Evolutionary conservation across 1,140 invertebrate genomes (phyloP).

Genomic region (Saccostrea echinata): DNA sequence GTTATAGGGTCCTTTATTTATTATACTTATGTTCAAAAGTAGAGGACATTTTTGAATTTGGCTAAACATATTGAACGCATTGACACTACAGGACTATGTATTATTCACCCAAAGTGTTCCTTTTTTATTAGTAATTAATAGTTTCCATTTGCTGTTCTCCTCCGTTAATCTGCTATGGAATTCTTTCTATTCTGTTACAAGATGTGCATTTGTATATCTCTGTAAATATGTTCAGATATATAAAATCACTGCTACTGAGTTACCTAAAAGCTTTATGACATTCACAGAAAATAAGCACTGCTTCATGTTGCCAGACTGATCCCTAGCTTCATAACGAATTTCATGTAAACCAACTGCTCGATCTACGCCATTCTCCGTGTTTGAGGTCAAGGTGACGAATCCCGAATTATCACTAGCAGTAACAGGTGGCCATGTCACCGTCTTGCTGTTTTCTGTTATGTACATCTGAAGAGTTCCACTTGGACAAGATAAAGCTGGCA

Average conservation of each 20-base stretch:
- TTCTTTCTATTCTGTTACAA: too few species aligned
- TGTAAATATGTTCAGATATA: too few species aligned
- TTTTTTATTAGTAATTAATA: too few species aligned
- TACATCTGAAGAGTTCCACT: not conserved
- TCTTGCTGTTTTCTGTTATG: not conserved
- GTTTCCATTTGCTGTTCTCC: too few species aligned
- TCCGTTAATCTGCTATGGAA: too few species aligned
- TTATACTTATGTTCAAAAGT: too few species aligned
- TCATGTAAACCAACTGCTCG: not conserved
- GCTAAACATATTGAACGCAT: too few species aligned
- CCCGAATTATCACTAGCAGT: conserved; percentile 15
- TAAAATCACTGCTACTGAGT: not conserved
- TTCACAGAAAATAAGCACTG: not conserved
- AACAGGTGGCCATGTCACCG: not conserved
- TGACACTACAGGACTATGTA: too few species aligned
- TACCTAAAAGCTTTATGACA: not conserved
- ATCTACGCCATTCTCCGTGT: not conserved
- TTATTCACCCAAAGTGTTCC: too few species aligned
- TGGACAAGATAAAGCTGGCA: not conserved
- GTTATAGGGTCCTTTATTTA: too few species aligned
- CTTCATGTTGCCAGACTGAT: not conserved
- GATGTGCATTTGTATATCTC: too few species aligned
- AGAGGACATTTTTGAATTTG: too few species aligned
- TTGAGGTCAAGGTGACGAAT: not conserved
- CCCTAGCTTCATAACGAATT: not conserved